Base-by-base conservation (phyloP, 2,888 invertebrate genomes). In the Acanthosoma haemorrhoidale region DNA sequence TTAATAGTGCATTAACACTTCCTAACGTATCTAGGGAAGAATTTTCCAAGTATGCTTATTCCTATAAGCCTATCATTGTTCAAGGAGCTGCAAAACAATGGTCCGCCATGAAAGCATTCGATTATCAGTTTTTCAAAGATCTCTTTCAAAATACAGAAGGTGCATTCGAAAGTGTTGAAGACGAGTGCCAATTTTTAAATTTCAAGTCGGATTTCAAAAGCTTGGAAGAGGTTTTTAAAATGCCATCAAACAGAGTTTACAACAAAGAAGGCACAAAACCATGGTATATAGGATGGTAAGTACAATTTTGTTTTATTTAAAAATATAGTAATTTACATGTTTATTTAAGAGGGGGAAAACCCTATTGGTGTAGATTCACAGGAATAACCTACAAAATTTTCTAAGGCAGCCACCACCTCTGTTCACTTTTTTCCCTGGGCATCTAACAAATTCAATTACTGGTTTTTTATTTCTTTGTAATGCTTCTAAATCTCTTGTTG, bases 251-350 rank as follows among this genome's bases (percentile, higher is more conserved):
- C 66, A 84, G 91, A 77, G 86, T 87, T 4, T 81, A 79, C 31
- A 86, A 88, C 80, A 81, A 83, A 38, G 82, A 82, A 13, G 86
- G 86, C 2, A 83, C 88, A 76, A 81, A 84, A 68, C 87, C 92
- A 1, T 94, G 94, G 94, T 94, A 94, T 82, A 89, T 94, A 58
- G 94, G 94, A 75, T 94, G 94, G 93, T 91, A 82, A 83, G 87
- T 67, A n/a, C 31, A 38, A 38, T 32, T n/a, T 4, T 15, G 5
- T 63, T 4, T 61, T 36, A 36, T 61, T 18, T 31, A 32, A 3
- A 11, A 32, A 16, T 4, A n/a, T 15, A 43, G 9, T 64, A 11
- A 64, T 38, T n/a, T 18, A 16, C 3, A 31, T 31, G 39, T 43
- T 38, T 29, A 64, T 64, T 64, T 1, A 18, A 25, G 31, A 29